Percentiles rank a stretch among this genome's conserved stretches.
Conservation (phyloP, 2,888 invertebrate species). For the Deilephila porcellus region DNA sequence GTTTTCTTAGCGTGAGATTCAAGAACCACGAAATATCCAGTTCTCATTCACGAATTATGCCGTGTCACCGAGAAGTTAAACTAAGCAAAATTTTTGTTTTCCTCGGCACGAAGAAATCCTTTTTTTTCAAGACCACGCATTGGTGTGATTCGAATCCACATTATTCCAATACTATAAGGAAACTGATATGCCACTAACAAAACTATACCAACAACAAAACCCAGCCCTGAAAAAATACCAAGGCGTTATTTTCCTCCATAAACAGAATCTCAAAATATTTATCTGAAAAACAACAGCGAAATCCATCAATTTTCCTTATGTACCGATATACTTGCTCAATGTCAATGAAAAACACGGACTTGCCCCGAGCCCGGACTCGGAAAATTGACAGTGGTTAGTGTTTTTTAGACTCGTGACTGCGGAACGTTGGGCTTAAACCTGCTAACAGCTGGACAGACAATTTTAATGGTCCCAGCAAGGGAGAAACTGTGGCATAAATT, state of each 20-base stretch:
- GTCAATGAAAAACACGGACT: conserved; percentile 61
- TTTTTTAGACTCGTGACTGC: conserved; percentile 71
- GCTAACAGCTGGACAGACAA: conserved; percentile 72
- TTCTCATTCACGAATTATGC: too few relatives aligned
- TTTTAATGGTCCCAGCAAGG: conserved; percentile 76
- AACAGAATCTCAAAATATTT: conserved; percentile 1
- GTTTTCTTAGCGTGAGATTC: too few relatives aligned
- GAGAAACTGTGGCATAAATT: conserved; percentile 73
- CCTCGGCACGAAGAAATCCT: too few relatives aligned
- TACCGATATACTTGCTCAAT: conserved; percentile 29
- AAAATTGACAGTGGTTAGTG: conserved; percentile 75
- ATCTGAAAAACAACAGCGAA: background rate
- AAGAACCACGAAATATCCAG: too few relatives aligned
- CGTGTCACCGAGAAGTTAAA: too few relatives aligned
- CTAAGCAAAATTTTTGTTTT: too few relatives aligned
- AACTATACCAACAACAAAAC: too few relatives aligned
- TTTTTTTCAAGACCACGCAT: too few relatives aligned
- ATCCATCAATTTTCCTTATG: conserved; percentile 4
- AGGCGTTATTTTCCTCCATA: background rate
- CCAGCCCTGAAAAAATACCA: background rate
- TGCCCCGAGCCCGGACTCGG: conserved; percentile 48
- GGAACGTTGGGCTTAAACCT: conserved; percentile 73
- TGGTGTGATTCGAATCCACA: too few relatives aligned
- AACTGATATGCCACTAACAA: too few relatives aligned
- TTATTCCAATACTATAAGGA: too few relatives aligned